Percentiles rank a stretch among this genome's conserved stretches.
phyloP scores from a whole-genome alignment of 2,797 vertebrate genomes.

The Lagodon rhomboides region DNA sequence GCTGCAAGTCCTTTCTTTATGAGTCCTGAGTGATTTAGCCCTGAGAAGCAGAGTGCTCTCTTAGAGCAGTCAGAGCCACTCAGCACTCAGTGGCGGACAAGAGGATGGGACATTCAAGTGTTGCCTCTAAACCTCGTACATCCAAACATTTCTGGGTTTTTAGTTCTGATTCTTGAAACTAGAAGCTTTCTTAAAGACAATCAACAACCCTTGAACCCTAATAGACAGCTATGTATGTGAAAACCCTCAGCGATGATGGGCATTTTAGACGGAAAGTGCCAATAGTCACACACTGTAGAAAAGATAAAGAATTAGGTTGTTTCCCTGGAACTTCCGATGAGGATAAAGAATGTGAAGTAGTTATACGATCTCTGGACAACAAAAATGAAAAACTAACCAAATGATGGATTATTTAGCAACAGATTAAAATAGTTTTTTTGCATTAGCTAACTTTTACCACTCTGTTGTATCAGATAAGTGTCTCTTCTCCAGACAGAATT shows the following conservation, averaged over 20 bases:
- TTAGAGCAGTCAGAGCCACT: conserved; percentile 72
- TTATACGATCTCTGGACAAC: neutral
- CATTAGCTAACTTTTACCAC: neutral
- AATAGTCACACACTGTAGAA: neutral
- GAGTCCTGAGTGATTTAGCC: conserved; percentile 80
- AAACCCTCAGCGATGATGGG: neutral
- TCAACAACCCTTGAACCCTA: conserved; percentile 27
- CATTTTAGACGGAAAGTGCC: conserved; percentile 15
- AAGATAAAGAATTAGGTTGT: neutral
- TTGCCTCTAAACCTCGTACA: conserved; percentile 58
- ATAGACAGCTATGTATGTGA: conserved; percentile 12
- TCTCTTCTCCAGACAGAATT: too few species aligned
- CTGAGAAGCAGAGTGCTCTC: conserved; percentile 80
- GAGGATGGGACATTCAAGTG: conserved; percentile 65
- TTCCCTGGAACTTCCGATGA: neutral
- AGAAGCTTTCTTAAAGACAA: conserved; percentile 26
- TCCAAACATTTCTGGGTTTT: conserved; percentile 53
- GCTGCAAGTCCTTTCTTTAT: conserved; percentile 67
- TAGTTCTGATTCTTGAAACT: conserved; percentile 29
- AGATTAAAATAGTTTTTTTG: neutral
- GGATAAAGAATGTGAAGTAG: neutral
- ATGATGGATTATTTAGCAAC: too few species aligned
- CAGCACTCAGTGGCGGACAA: conserved; percentile 70
- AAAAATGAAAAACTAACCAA: too few species aligned
- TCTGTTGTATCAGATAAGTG: neutral